Conservation (phyloP, 1,140 invertebrate genomes). For the Drosophila insularis region DNA sequence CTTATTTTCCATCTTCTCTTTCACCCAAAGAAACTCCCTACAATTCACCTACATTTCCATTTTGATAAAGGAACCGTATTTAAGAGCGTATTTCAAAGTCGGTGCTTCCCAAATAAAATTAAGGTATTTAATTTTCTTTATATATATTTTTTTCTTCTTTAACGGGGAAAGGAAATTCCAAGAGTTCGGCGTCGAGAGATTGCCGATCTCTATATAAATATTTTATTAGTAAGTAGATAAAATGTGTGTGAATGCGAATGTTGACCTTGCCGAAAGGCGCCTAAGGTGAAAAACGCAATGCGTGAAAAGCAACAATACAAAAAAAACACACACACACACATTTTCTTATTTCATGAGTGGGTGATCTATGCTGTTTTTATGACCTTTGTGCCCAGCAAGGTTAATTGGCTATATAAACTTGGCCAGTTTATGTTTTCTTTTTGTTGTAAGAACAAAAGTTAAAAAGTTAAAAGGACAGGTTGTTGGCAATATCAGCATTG, state of each 20-base stretch:
- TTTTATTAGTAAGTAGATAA: conserved; percentile 78
- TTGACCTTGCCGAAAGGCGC: conserved; percentile 63
- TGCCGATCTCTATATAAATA: conserved; percentile 70
- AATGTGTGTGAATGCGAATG: conserved; percentile 45
- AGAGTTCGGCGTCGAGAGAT: conserved; percentile 32
- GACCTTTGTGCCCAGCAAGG: conserved; percentile 11
- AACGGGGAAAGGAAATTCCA: conserved; percentile 60
- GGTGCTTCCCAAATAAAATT: not conserved
- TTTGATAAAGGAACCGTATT: too few species aligned
- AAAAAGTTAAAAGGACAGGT: not conserved
- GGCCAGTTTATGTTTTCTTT: conserved; percentile 44
- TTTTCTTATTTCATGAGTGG: conserved; percentile 16
- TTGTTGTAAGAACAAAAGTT: conserved; percentile 28
- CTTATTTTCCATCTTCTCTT: too few species aligned
- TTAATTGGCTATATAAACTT: conserved; percentile 49
- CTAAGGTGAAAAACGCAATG: conserved; percentile 65
- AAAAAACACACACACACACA: not conserved
- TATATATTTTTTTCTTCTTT: conserved; percentile 9
- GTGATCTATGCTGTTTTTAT: conserved; percentile 27
- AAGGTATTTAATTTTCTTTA: not conserved
- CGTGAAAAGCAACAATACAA: conserved; percentile 26
- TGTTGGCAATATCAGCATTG: not conserved
- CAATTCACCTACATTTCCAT: too few species aligned
- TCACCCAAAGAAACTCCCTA: too few species aligned
- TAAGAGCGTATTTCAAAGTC: not conserved